Conservation (phyloP, 1,140 invertebrate species). For the Trinorchestia longiramus region DNA sequence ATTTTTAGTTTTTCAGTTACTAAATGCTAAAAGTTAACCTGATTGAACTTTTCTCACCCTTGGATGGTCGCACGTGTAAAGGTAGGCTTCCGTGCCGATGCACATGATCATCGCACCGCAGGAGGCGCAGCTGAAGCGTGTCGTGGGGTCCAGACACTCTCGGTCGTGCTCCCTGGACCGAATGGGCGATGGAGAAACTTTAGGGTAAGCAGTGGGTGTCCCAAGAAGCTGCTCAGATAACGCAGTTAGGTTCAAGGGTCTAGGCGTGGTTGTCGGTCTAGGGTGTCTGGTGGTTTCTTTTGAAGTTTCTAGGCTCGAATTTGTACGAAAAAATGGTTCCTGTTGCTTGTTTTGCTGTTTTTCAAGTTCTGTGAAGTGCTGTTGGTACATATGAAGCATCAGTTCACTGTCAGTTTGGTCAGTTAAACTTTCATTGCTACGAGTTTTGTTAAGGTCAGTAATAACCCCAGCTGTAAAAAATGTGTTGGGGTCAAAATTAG, state of each 20-base stretch:
- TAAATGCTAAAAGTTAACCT: too few species aligned
- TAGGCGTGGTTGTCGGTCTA: not conserved
- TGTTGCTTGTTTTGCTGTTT: not conserved
- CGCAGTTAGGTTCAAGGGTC: not conserved
- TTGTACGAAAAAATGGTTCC: not conserved
- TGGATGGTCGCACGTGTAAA: not conserved
- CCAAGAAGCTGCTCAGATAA: not conserved
- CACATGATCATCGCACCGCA: constrained; percentile 46
- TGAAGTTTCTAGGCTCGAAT: not conserved
- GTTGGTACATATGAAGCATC: constrained; percentile 31
- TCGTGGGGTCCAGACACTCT: not conserved
- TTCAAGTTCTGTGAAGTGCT: constrained; percentile 18
- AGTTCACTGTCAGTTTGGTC: not conserved
- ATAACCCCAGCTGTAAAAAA: constrained; percentile 4
- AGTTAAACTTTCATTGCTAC: not conserved
- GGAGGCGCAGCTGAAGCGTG: not conserved
- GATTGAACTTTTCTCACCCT: not conserved
- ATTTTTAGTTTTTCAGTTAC: too few species aligned
- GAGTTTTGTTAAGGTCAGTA: not conserved
- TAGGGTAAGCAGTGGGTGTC: not conserved
- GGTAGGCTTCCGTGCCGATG: constrained; percentile 4
- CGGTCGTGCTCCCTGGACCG: not conserved
- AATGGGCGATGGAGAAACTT: not conserved
- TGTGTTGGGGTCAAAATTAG: not conserved
- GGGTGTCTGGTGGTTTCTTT: not conserved